Percentiles rank a stretch among this genome's conserved stretches.
phyloP scores from a whole-genome alignment of 2,797 vertebrate genomes.

The Lophius americanus region DNA sequence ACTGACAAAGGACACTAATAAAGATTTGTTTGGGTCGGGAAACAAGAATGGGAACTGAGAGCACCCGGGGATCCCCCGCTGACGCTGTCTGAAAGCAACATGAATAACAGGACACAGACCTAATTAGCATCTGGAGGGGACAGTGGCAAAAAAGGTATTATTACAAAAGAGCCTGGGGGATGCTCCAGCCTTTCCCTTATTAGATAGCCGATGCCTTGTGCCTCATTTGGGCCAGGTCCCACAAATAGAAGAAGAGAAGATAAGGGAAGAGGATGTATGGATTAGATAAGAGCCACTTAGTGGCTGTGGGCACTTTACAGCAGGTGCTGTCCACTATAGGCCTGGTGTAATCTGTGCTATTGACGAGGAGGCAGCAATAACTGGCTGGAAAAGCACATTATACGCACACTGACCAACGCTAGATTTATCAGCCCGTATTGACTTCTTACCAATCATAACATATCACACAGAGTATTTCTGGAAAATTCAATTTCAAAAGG shows the following conservation, averaged over 20 bases:
- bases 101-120: constrained; percentile 50
- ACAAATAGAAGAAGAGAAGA: constrained; percentile 62
- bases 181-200: constrained; percentile 60
- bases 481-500: no score
- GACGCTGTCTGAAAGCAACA: constrained; percentile 6
- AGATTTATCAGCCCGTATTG: not conserved
- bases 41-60: constrained; percentile 19
- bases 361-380: constrained; percentile 33
- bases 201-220: constrained; percentile 63
- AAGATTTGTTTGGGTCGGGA: constrained; percentile 12
- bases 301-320: constrained; percentile 44
- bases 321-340: constrained; percentile 28
- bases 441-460: not conserved
- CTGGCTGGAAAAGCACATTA: constrained; percentile 3
- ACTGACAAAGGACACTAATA: constrained; percentile 16
- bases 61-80: not conserved
- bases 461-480: not conserved
- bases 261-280: constrained; percentile 71
- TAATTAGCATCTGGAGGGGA: constrained; percentile 52
- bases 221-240: constrained; percentile 56
- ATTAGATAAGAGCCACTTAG: constrained; percentile 77
- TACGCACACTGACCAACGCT: not conserved
- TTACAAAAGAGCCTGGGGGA: constrained; percentile 61
- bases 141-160: constrained; percentile 46
- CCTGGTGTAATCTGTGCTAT: constrained; percentile 33